These are phyloP conservation scores for Callyntrura sp. DNA, from an alignment of 2,888 invertebrate genomes.

Conservation along the genomic window DNA sequence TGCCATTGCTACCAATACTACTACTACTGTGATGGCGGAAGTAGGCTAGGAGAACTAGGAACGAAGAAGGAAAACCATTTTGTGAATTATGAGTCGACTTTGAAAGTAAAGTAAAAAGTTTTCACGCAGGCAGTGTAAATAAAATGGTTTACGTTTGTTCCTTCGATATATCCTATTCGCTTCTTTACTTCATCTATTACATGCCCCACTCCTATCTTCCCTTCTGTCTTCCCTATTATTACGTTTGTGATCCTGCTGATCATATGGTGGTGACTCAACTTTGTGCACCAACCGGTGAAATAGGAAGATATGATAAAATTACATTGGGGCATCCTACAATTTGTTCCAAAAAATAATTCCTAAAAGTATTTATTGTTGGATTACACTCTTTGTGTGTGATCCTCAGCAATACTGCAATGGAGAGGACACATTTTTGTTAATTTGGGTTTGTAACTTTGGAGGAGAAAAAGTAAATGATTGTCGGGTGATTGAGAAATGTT, in stretches of 20 bases:
- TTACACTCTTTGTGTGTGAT: too few species aligned
- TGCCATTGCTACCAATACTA: background rate
- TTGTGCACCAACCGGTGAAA: background rate
- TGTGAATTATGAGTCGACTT: slow-evolving; percentile 77
- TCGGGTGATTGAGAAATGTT: too few species aligned
- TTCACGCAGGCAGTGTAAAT: slow-evolving; percentile 62
- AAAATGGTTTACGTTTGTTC: slow-evolving; percentile 54
- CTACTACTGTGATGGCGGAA: background rate
- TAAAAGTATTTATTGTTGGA: background rate
- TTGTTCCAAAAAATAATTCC: background rate
- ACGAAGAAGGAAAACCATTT: slow-evolving; percentile 66
- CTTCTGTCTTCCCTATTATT: background rate
- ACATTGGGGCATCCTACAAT: background rate
- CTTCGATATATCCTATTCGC: background rate
- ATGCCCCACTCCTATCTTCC: background rate
- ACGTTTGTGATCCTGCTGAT: background rate
- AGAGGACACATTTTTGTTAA: too few species aligned
- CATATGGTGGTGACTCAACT: slow-evolving; percentile 12
- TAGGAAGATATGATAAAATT: background rate
- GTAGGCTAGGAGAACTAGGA: slow-evolving; percentile 15
- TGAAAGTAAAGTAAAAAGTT: slow-evolving; percentile 75
- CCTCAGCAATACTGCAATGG: too few species aligned
- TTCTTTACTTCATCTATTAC: background rate
- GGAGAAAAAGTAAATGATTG: background rate
- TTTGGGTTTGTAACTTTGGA: background rate